These are phyloP conservation scores for Parauchenoglanis punctatus DNA, from an alignment of 2,797 vertebrate genomes.

Conservation along the genomic window DNA sequence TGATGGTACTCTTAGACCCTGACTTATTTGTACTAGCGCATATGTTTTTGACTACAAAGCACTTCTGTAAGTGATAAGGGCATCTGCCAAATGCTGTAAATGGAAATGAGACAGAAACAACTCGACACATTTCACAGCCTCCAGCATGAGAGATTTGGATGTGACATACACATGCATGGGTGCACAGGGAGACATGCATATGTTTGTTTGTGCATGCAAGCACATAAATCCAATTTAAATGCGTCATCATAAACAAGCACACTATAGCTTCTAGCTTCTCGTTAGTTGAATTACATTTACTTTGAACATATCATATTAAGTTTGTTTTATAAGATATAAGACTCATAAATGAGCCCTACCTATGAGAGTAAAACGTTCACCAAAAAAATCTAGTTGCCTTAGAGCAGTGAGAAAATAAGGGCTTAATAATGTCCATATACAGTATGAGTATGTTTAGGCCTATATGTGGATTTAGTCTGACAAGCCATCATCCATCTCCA, in stretches of 20 bases:
- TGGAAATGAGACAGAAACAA: neutral
- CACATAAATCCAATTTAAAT: neutral
- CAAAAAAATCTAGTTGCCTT: neutral
- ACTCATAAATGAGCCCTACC: neutral
- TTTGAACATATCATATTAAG: neutral
- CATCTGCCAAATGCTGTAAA: neutral
- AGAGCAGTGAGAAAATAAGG: neutral
- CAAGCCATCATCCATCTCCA: conserved; percentile 35
- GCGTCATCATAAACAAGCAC: neutral
- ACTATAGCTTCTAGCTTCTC: neutral
- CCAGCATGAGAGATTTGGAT: neutral
- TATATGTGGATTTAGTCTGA: conserved; percentile 17
- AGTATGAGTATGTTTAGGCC: neutral
- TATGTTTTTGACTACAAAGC: neutral
- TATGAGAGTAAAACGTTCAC: neutral
- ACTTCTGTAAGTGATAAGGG: neutral
- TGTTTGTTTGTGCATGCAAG: neutral
- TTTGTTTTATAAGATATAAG: neutral
- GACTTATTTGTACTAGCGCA: neutral
- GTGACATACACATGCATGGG: neutral
- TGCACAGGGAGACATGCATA: neutral
- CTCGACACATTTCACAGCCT: neutral
- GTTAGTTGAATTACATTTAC: neutral
- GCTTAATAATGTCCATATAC: neutral
- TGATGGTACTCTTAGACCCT: neutral